Evolutionary conservation across 1,140 invertebrate genomes (phyloP), one percentile per base, ranked within the genome.

Genomic region (Coptotermes formosanus): DNA sequence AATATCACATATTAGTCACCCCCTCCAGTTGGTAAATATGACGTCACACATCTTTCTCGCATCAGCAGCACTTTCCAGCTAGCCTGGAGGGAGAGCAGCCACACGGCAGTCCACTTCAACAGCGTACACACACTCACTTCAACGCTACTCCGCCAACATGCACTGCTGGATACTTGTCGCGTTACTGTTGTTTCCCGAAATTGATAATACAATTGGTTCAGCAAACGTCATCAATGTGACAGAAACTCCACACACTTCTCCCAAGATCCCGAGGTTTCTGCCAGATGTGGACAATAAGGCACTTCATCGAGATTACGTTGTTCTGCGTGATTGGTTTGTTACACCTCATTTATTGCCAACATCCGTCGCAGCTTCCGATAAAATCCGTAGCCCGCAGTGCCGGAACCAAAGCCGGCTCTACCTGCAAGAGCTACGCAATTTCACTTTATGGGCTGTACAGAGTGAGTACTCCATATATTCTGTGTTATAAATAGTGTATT

Each of bases 401-500:
- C 89, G 88, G 75, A 86, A 82, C 32, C 89, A 90, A n/a, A 86
- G 88, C 12, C 86, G 85, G 23, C 83, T 87, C 4, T 90, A 89
- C 84, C 85, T 89, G 55, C 43, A 87, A 16, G 89, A 89, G 16
- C 86, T 90, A 38, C 43, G 81, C 14, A 89, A 89, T 86, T 89
- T 89, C 69, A 90, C 88, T 2, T 86, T 89, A 6, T 90, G 90
- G 90, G 90, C 90, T 9, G 87, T 87, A 25, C 87, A 89, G 86
- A 90, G 90, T 90, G 84, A 90, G 89, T 88, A 23, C 82, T 69
- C 75, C 45, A 55, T 23, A 43, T 48, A 12, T 48, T 48, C 11
- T 6, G 0, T 38, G 11, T 12, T 48, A 48, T 2, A 16, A 48
- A 1, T 7, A 48, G 14, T 12, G 0, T 48, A 48, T 48, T 48